phyloP scores from a whole-genome alignment of 2,888 invertebrate genomes.

The Tupiocoris notatus region DNA sequence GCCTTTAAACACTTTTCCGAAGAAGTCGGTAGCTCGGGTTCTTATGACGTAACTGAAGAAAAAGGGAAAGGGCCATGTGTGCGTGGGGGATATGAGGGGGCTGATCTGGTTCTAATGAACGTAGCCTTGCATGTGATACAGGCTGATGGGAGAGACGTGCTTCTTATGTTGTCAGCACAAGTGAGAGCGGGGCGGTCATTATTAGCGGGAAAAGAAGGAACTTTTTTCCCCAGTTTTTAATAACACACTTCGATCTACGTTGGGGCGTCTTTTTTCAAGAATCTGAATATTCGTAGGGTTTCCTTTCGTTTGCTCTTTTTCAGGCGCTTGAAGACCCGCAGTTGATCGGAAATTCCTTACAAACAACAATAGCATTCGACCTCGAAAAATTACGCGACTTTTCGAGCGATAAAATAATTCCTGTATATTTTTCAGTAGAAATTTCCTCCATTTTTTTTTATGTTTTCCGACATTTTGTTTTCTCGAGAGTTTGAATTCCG shows the following conservation, averaged over 20 bases:
- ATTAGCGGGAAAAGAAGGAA: neutral
- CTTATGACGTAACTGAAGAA: neutral
- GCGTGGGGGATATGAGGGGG: neutral
- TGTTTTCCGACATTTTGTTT: too few relatives aligned
- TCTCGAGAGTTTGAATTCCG: too few relatives aligned
- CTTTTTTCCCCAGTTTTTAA: neutral
- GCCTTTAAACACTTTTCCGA: conserved; percentile 23
- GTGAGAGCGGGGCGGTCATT: neutral
- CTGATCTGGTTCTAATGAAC: neutral
- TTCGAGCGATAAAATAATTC: neutral
- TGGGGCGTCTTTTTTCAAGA: neutral
- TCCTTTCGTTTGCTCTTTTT: neutral
- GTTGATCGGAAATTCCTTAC: too few relatives aligned
- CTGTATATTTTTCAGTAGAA: too few relatives aligned
- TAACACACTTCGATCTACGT: neutral
- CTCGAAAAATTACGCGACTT: neutral
- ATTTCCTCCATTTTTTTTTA: too few relatives aligned
- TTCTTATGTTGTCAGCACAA: neutral
- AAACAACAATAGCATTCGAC: too few relatives aligned
- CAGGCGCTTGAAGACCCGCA: too few relatives aligned
- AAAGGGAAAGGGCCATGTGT: neutral
- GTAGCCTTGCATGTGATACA: neutral
- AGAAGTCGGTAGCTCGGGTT: conserved; percentile 5
- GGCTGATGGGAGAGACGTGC: neutral
- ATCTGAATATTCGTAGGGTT: neutral